Base-by-base conservation (phyloP, 2,113 vertebrate genomes). In the Lethenteron reissneri region DNA sequence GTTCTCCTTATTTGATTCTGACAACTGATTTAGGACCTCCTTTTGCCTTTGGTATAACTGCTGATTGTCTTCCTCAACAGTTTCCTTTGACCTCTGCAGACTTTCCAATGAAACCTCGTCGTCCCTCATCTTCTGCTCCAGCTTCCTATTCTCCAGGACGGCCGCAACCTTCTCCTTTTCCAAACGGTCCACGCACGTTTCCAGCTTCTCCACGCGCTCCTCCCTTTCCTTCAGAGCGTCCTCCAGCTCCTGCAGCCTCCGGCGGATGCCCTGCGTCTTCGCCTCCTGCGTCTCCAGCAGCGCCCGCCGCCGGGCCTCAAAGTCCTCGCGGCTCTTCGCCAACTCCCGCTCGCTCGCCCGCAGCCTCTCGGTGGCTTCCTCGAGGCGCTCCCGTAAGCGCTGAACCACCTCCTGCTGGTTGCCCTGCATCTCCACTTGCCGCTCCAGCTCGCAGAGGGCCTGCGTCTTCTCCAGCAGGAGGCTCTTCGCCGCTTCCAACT, bases 391-490 rank as follows among this genome's bases (percentile, higher is more conserved):
- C 75, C 91, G 88, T 14, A 95, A 81, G 72, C 85, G 75, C 76
- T 89, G 87, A 6, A 87, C 83, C 75, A 94, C 90, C 73, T 86
- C 84, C 74, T 86, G 80, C 73, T 89, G 85, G 80, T 91, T 89
- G 72, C 81, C 76, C 73, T 94, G 91, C 73, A 94, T 76, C 0
- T 86, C 87, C 79, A 92, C 90, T 77, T 94, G 87, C 64, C 79
- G 83, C 77, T 92, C 90, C 71, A 92, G 78, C 72, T 89, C 84
- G 72, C 86, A 79, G 13, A 94, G 83, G 70, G 86, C 88, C 78
- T 94, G 91, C 8, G 80, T 92, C 78, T 85, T 89, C 77, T 90
- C 86, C 15, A 92, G 77, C 57, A 97, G 85, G 73, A 81, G 81
- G 57, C 89, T 88, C 73, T 95, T 92, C 0, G 87, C 84, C 0